Evolutionary conservation across 2,113 vertebrate genomes (phyloP).

Genomic region (Eonycteris spelaea): DNA sequence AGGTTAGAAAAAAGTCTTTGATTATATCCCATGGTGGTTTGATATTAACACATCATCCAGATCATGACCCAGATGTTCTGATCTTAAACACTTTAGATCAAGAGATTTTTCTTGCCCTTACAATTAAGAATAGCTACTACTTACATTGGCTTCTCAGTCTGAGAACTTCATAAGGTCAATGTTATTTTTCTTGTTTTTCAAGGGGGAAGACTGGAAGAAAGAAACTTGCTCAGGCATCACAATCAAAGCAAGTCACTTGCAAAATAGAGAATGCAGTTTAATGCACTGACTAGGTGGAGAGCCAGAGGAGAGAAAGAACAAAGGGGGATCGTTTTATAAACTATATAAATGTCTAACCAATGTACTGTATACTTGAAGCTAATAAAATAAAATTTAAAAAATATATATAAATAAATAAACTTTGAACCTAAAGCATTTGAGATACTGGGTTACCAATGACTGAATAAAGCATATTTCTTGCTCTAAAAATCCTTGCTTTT

Average conservation of each 20-base stretch:
- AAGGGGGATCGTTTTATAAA: too few species aligned
- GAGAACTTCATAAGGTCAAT: not conserved
- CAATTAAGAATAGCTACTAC: not conserved
- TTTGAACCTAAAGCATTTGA: not conserved
- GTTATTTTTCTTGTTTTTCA: constrained; percentile 31
- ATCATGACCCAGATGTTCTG: constrained; percentile 14
- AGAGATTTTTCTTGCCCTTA: not conserved
- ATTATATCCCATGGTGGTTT: not conserved
- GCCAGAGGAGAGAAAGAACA: too few species aligned
- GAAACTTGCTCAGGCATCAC: not conserved
- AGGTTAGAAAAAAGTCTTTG: not conserved
- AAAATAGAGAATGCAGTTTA: not conserved
- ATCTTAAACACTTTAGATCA: constrained; percentile 4
- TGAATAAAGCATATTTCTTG: not conserved
- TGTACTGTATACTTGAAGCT: too few species aligned
- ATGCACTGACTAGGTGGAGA: too few species aligned
- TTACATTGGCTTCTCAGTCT: not conserved
- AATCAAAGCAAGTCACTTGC: constrained; percentile 26
- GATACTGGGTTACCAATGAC: not conserved
- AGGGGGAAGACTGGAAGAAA: not conserved
- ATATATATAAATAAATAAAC: not conserved
- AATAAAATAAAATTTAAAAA: too few species aligned
- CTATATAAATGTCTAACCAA: too few species aligned
- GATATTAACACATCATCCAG: not conserved
- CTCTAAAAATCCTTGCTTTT: not conserved